Evolutionary conservation across 2,797 vertebrate species (phyloP), one percentile per base, ranked within the genome.

Genomic region (Thaleichthys pacificus): DNA sequence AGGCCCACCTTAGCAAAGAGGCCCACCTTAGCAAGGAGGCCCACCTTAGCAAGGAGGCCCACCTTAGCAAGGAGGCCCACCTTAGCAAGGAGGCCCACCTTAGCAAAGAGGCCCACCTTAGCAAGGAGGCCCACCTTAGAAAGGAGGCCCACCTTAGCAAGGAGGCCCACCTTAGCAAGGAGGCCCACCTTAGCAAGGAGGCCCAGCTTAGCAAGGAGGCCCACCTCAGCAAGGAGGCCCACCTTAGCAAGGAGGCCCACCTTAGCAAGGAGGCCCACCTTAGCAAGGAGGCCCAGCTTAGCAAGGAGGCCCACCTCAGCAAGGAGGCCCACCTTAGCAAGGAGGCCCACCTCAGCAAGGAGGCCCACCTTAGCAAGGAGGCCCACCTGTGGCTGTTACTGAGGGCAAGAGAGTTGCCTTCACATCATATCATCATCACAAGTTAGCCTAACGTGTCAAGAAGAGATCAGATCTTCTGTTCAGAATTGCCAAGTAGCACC

Each of bases 401-500:
- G 19, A 56, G 15, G 4, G 15, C 6, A 17, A 56, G 19, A 56
- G 17, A 17, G 9, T 6, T 17, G 17, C 19, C 51, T 56, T 56
- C 19, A 56, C 19, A 6, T 56, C 4, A 54, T 19, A n/a, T 54
- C 51, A 5, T 56, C 5, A 17, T 17, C 51, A 14, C 12, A 56
- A 56, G 15, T 56, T n/a, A n/a, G 15, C 8, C 15, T 56, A 4
- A 5, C 19, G 4, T 30, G 70, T 87, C 80, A 77, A 73, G 76
- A 83, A 84, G 57, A 82, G 81, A 75, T 75, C 82, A 77, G 83
- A 78, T 85, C 57, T 60, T 57, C 24, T 74, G 73, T 74, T 74
- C 85, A 82, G 72, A 85, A 81, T 85, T 82, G 82, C 87, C 87
- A 86, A 69, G 81, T 86, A 85, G 83, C 85, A 80, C 77, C 74